Base-by-base conservation (phyloP, 2,888 invertebrate genomes). In the Perdita meconis region DNA sequence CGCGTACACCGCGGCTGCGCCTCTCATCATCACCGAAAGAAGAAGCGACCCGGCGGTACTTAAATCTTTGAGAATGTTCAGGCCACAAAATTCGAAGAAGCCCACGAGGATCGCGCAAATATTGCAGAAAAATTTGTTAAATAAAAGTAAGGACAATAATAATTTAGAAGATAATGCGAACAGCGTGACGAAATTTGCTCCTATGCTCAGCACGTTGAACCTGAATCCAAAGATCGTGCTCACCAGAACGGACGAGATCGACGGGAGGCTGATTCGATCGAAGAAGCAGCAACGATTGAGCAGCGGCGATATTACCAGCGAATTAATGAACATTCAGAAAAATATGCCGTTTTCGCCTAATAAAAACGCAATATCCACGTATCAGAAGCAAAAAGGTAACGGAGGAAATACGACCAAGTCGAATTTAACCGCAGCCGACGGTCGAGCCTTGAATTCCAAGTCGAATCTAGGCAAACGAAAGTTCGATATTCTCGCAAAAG, bases 41-140 rank as follows among this genome's bases (percentile, higher is more conserved):
- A 87, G 91, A 3, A 92, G 94, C 78, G 93, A 94, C 86, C 94
- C 94, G 1, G 92, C 93, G 16, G 94, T 94, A 5, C 88, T 94
- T 2, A 94, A 94, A 87, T 93, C 93, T 3, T 86, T 94, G 51
- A 88, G 94, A 72, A 93, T 93, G 93, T 94, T 93, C 80, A 90
- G 94, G 82, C 93, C 93, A 2, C 90, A 91, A 6, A 92, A 89
- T 59, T 69, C 87, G 6, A 92, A 90, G 69, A 90, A 89, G 51
- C 87, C 87, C 0, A 86, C 86, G 22, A 86, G 88, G 53, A 86
- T 86, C 16, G 78, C 79, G 36, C 90, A 86, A 70, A 88, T 87
- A 72, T 63, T 87, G 66, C 88, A 86, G 51, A 89, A 89, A 74
- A 92, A 88, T 77, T 65, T 90, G 13, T 50, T 88, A 13, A 86